phyloP scores from a whole-genome alignment of 1,140 invertebrate genomes.

The Drosophila lini region DNA sequence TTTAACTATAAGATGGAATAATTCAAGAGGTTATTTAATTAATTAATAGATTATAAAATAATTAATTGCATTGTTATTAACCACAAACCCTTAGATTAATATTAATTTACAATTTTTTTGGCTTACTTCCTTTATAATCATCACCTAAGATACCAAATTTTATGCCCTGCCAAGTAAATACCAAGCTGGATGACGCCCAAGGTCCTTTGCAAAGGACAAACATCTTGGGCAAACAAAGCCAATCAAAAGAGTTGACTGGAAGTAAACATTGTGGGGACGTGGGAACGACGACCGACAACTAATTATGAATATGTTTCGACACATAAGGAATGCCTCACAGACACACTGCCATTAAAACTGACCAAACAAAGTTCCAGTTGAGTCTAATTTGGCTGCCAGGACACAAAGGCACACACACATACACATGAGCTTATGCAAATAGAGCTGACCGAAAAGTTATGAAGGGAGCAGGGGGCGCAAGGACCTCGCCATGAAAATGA shows the following conservation, averaged over 20 bases:
- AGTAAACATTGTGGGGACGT: constrained; percentile 16
- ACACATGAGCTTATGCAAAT: constrained; percentile 65
- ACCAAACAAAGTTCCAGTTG: constrained; percentile 76
- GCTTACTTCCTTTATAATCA: background rate
- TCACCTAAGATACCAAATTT: background rate
- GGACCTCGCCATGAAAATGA: constrained; percentile 74
- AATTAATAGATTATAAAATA: too few relatives aligned
- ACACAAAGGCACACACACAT: constrained; percentile 26
- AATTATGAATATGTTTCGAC: constrained; percentile 81
- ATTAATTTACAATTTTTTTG: background rate
- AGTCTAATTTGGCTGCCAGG: constrained; percentile 71
- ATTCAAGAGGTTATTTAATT: background rate
- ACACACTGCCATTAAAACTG: constrained; percentile 77
- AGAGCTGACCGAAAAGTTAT: constrained; percentile 67
- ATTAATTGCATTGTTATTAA: too few relatives aligned
- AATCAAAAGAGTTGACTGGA: constrained; percentile 33
- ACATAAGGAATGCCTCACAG: constrained; percentile 57
- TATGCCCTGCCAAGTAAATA: constrained; percentile 2
- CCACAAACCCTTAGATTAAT: background rate
- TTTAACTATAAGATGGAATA: too few relatives aligned
- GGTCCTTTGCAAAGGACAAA: constrained; percentile 24
- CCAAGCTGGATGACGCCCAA: background rate
- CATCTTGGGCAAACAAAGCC: constrained; percentile 44
- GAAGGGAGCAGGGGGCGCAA: constrained; percentile 6
- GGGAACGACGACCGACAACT: constrained; percentile 43